Evolutionary conservation across 1,140 invertebrate genomes (phyloP), one percentile per base, ranked within the genome.

Genomic region (Mycetomoellerius zeteki): DNA sequence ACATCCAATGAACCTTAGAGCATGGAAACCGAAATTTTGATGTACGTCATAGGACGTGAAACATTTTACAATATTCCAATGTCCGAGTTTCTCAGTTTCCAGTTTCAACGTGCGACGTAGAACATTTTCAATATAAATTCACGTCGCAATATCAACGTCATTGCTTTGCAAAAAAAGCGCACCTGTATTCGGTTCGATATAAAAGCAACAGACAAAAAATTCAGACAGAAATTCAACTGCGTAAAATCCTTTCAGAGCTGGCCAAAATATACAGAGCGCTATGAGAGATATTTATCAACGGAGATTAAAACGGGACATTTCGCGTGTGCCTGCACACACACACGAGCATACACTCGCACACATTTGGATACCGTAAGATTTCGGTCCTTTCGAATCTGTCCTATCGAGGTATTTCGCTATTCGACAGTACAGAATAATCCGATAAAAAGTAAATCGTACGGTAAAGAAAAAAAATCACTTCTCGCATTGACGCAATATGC

Each of bases 281-380:
- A 16, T 3, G 27, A 50, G 33, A 86, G 76, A 86, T 80, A 85
- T 89, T 89, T 87, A 90, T 89, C 89, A 67, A 58, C 56, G 10
- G 67, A 89, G 88, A 90, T 90, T 90, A 89, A 87, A 90, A 90
- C 89, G 89, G 89, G 54, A 90, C 69, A 86, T 69, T 37, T n/a
- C 33, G 47, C 58, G 52, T 86, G n/a, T 87, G 30, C 21, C 30
- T 16, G 43, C 37, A 27, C 27, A 64, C 0, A 12, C n/a, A 14
- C 7, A n/a, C n/a, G 12, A n/a, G 8, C 47, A 43, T 21, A 89
- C 65, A 33, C 30, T 2, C 85, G 52, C 33, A 21, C 43, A 21
- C 43, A 77, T 64, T 72, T 30, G 72, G 24, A 86, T 87, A 89
- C 89, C 88, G 89, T 89, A 90, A 90, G 77, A 77, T 89, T 86